Evolutionary conservation across 2,888 invertebrate species (phyloP).

Genomic region (Melangyna quadrimaculata): DNA sequence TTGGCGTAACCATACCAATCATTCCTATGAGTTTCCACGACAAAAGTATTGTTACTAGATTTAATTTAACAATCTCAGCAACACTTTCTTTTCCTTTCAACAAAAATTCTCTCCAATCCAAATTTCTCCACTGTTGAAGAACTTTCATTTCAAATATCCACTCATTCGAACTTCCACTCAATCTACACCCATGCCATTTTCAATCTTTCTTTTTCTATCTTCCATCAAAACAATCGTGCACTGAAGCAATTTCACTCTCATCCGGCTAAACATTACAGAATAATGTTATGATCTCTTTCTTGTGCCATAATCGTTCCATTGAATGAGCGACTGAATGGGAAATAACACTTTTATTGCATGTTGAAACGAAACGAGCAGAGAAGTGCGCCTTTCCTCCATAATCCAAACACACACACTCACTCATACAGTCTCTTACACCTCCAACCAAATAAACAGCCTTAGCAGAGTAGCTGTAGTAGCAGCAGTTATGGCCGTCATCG

Average conservation of each 20-base stretch:
- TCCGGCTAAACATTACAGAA: conserved; percentile 66
- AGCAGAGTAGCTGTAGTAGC: neutral
- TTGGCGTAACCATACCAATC: too few species aligned
- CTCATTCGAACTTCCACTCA: conserved; percentile 13
- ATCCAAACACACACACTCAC: conserved; percentile 2
- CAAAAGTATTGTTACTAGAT: neutral
- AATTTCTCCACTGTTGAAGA: neutral
- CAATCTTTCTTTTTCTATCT: conserved; percentile 40
- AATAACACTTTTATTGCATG: conserved; percentile 72
- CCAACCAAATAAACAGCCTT: neutral
- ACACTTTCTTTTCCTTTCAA: neutral
- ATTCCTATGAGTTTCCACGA: too few species aligned
- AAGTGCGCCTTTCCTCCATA: conserved; percentile 59
- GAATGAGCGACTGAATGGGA: conserved; percentile 72
- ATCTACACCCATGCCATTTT: conserved; percentile 1
- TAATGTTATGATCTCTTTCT: conserved; percentile 72
- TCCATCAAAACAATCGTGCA: conserved; percentile 51
- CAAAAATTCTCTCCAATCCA: neutral
- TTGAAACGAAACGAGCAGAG: conserved; percentile 72
- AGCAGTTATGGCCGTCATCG: conserved; percentile 43
- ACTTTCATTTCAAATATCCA: conserved; percentile 13
- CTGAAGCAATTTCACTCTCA: conserved; percentile 70
- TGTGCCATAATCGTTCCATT: conserved; percentile 71
- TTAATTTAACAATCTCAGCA: neutral
- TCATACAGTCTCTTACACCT: neutral